These are phyloP conservation scores for Galeruca laticollis DNA, from an alignment of 2,888 invertebrate genomes.

Conservation along the genomic window DNA sequence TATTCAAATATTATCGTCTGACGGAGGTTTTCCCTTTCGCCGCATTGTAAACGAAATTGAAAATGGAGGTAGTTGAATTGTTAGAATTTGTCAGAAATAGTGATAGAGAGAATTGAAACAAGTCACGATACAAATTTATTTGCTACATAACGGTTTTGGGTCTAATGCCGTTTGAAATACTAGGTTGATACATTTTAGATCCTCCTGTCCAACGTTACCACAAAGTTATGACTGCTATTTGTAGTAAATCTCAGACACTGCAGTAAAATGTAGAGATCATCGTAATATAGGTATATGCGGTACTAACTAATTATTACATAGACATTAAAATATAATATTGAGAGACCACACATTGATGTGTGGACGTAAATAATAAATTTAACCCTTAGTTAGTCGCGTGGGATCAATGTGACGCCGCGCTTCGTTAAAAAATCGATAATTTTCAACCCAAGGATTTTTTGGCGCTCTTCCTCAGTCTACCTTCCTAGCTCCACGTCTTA, in stretches of 20 bases:
- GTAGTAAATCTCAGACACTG: not conserved
- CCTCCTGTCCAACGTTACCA: not conserved
- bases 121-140: slow-evolving; percentile 19
- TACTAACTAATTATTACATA: too few relatives aligned
- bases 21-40: slow-evolving; percentile 35
- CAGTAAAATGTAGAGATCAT: too few relatives aligned
- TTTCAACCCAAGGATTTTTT: too few relatives aligned
- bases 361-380: too few relatives aligned
- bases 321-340: too few relatives aligned
- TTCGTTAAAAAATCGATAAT: too few relatives aligned
- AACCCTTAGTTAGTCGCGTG: too few relatives aligned
- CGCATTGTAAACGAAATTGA: slow-evolving; percentile 42
- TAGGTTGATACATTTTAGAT: slow-evolving; percentile 19
- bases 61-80: slow-evolving; percentile 40
- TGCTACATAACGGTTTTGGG: slow-evolving; percentile 15
- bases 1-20: slow-evolving; percentile 40
- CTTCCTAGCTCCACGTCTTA: too few relatives aligned
- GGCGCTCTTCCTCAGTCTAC: too few relatives aligned
- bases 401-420: too few relatives aligned
- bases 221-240: not conserved
- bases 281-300: too few relatives aligned
- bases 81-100: slow-evolving; percentile 36
- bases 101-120: slow-evolving; percentile 26
- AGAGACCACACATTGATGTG: too few relatives aligned
- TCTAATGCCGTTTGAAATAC: slow-evolving; percentile 19